These are phyloP conservation scores for Taenioides sp. DNA, from an alignment of 2,797 vertebrate species.

Conservation along the genomic window DNA sequence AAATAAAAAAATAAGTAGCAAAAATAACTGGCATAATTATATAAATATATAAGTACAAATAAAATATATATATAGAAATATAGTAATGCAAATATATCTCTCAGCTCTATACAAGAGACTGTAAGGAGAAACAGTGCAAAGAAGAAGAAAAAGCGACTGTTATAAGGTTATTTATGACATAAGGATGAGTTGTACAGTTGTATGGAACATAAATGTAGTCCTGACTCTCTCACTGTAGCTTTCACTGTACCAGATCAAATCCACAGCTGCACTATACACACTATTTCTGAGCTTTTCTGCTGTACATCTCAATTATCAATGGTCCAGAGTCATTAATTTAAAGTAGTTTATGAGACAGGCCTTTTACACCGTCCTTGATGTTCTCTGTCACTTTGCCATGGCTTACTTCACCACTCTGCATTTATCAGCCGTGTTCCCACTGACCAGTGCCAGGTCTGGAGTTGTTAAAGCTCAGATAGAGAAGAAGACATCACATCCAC, in stretches of 20 bases:
- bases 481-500: neutral
- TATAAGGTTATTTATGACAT: too few species aligned
- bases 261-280: constrained; percentile 4
- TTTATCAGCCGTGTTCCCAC: constrained; percentile 23
- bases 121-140: too few species aligned
- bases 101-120: too few species aligned
- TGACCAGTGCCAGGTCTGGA: constrained; percentile 22
- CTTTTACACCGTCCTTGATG: constrained; percentile 40
- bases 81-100: too few species aligned
- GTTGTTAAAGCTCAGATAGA: constrained; percentile 15
- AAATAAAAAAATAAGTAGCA: too few species aligned
- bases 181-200: too few species aligned
- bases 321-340: constrained; percentile 27
- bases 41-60: too few species aligned
- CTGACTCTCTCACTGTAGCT: too few species aligned
- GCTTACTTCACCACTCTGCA: constrained; percentile 30
- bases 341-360: constrained; percentile 30
- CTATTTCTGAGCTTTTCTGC: constrained; percentile 29
- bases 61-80: too few species aligned
- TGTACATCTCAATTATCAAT: constrained; percentile 25
- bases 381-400: constrained; percentile 11
- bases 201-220: too few species aligned
- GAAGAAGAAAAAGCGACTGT: too few species aligned
- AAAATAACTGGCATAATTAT: too few species aligned
- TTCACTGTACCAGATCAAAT: constrained; percentile 29